A percentile compares a stretch with the other conserved stretches of the same genome.
These are phyloP conservation scores for Corythornis madagascariensis DNA, from an alignment of 2,113 vertebrate genomes.

Conservation along the genomic window DNA sequence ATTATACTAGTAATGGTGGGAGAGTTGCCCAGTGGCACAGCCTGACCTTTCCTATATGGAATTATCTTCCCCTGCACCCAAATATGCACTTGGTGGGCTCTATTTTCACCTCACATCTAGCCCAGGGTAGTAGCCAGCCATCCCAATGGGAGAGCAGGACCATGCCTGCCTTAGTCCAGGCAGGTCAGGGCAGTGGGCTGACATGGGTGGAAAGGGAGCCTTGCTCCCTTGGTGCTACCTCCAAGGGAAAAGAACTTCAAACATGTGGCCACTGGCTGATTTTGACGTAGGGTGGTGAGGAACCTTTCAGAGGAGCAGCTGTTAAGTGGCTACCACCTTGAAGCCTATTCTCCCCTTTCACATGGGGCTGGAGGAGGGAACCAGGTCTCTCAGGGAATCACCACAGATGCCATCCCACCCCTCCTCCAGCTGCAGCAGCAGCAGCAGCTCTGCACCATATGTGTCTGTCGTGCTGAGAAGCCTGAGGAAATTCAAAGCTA, in stretches of 20 bases:
- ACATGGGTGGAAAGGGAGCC: rapidly evolving
- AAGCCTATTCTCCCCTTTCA: not conserved
- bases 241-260: not conserved
- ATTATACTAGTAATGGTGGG: rapidly evolving
- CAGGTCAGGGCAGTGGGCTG: not conserved
- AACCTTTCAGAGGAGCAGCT: not conserved
- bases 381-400: not conserved
- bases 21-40: not conserved
- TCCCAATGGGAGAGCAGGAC: rapidly evolving
- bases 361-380: not conserved
- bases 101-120: not conserved
- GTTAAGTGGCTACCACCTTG: not conserved
- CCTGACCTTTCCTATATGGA: not conserved
- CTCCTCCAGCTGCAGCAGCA: not conserved
- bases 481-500: not conserved
- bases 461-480: not conserved
- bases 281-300: not conserved
- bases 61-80: not conserved
- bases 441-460: not conserved
- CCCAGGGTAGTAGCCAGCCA: not conserved
- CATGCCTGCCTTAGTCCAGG: not conserved
- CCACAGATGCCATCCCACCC: not conserved
- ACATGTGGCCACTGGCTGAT: rapidly evolving
- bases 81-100: not conserved
- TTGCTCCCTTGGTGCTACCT: rapidly evolving